These are phyloP conservation scores for Neogobius melanostomus DNA, from an alignment of 2,113 vertebrate genomes.

Conservation along the genomic window DNA sequence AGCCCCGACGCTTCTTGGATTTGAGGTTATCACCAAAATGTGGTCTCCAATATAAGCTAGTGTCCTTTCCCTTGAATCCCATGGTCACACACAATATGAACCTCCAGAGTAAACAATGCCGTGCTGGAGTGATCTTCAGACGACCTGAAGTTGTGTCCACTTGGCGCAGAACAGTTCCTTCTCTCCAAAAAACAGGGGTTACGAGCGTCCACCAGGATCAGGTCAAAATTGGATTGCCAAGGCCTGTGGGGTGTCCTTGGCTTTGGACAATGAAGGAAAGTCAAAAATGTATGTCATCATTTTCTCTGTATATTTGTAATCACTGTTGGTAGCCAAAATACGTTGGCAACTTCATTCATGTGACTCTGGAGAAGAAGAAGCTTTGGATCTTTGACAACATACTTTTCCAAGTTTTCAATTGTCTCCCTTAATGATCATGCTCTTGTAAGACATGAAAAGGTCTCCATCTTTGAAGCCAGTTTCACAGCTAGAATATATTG, in stretches of 20 bases:
- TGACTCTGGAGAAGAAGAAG: conserved; percentile 91
- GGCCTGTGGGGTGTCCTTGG: conserved; percentile 81
- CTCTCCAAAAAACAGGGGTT: conserved; percentile 94
- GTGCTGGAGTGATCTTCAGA: conserved; percentile 90
- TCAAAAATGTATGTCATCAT: conserved; percentile 97
- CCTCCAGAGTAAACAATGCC: conserved; percentile 95
- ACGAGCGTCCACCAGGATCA: conserved; percentile 91
- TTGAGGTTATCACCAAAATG: conserved; percentile 95
- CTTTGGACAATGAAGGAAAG: conserved; percentile 90
- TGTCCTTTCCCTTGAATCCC: conserved; percentile 93
- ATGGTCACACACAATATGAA: conserved; percentile 92
- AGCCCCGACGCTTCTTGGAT: conserved; percentile 95
- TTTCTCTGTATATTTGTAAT: conserved; percentile 98
- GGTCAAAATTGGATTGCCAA: conserved; percentile 94
- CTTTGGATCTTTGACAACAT: conserved; percentile 94
- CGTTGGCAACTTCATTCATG: conserved; percentile 94
- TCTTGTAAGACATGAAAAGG: conserved; percentile 97
- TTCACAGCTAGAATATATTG: conserved; percentile 92
- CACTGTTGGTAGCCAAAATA: conserved; percentile 95
- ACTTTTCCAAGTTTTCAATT: conserved; percentile 93
- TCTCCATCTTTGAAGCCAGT: conserved; percentile 95
- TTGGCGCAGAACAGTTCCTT: conserved; percentile 88
- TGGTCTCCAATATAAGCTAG: conserved; percentile 94
- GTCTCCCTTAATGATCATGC: conserved; percentile 95
- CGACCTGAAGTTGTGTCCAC: conserved; percentile 91